These are phyloP conservation scores for Hypselothyrea guttata DNA, from an alignment of 2,888 invertebrate species.

Conservation along the genomic window DNA sequence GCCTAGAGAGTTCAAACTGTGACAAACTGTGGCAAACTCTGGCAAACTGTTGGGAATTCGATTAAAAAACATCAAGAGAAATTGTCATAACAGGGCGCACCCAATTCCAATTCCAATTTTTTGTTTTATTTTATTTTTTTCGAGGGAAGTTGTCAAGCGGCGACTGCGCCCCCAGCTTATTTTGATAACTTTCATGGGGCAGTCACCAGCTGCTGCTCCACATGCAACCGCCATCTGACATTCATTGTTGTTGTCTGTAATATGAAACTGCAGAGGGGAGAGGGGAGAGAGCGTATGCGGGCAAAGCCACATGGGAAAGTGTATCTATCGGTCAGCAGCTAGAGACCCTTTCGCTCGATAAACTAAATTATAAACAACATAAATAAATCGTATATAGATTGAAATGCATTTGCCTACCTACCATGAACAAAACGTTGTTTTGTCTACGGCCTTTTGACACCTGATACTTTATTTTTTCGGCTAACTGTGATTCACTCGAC, in stretches of 20 bases:
- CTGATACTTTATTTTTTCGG: slow-evolving; percentile 31
- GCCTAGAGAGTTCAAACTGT: too few species aligned
- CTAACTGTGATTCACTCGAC: not conserved
- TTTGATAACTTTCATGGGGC: slow-evolving; percentile 60
- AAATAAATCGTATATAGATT: slow-evolving; percentile 26
- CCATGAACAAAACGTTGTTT: slow-evolving; percentile 45
- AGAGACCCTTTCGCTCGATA: slow-evolving; percentile 8
- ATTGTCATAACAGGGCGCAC: too few species aligned
- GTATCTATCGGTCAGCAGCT: slow-evolving; percentile 30
- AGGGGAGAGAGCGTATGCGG: slow-evolving; percentile 29
- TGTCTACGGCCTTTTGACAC: slow-evolving; percentile 33
- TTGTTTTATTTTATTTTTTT: too few species aligned
- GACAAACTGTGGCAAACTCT: too few species aligned
- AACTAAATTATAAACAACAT: slow-evolving; percentile 36
- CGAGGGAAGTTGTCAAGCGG: slow-evolving; percentile 38
- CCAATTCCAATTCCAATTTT: too few species aligned
- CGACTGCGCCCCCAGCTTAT: slow-evolving; percentile 47
- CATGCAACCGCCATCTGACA: slow-evolving; percentile 40
- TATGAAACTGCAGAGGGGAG: slow-evolving; percentile 34
- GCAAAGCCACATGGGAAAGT: slow-evolving; percentile 45
- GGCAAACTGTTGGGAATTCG: not conserved
- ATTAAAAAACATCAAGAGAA: too few species aligned
- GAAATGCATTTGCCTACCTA: slow-evolving; percentile 13
- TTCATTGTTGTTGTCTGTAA: slow-evolving; percentile 38
- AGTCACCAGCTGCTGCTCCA: slow-evolving; percentile 52